These are phyloP conservation scores for Leuctra nigra DNA, from an alignment of 2,888 invertebrate genomes.

Conservation along the genomic window DNA sequence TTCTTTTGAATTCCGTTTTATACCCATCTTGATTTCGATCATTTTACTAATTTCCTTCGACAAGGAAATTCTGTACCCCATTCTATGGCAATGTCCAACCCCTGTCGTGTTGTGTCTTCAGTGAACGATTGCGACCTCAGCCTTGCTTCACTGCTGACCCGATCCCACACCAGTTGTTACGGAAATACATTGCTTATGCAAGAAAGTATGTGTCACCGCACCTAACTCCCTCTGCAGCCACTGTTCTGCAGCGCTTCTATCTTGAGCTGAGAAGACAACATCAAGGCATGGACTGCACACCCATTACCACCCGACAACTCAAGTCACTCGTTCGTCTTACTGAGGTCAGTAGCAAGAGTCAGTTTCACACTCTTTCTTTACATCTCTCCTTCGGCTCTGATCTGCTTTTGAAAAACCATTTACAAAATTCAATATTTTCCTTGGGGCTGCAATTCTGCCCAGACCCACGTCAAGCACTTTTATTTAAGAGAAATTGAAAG, in stretches of 20 bases:
- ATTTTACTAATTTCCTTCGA: too few species aligned
- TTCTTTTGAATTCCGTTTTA: too few species aligned
- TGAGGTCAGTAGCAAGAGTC: constrained; percentile 51
- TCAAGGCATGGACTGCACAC: constrained; percentile 59
- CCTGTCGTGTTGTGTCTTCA: too few species aligned
- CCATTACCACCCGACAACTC: constrained; percentile 81
- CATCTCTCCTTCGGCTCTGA: too few species aligned
- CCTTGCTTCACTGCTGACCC: constrained; percentile 59
- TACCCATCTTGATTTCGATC: too few species aligned
- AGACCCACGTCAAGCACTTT: too few species aligned
- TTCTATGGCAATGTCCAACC: too few species aligned
- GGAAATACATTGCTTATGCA: constrained; percentile 90
- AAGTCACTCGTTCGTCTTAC: constrained; percentile 83
- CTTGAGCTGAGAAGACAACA: constrained; percentile 64
- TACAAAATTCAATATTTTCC: too few species aligned
- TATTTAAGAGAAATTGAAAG: too few species aligned
- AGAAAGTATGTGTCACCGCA: constrained; percentile 79
- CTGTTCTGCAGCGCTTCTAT: constrained; percentile 70
- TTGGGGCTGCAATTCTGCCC: too few species aligned
- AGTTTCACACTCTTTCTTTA: neutral
- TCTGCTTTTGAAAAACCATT: too few species aligned
- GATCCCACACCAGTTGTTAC: constrained; percentile 66
- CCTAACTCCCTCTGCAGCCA: constrained; percentile 63
- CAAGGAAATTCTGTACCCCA: too few species aligned
- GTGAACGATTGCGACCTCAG: constrained; percentile 50